Base-by-base conservation (phyloP, 2,113 vertebrate genomes). In the Andinoacara biseriatus region DNA sequence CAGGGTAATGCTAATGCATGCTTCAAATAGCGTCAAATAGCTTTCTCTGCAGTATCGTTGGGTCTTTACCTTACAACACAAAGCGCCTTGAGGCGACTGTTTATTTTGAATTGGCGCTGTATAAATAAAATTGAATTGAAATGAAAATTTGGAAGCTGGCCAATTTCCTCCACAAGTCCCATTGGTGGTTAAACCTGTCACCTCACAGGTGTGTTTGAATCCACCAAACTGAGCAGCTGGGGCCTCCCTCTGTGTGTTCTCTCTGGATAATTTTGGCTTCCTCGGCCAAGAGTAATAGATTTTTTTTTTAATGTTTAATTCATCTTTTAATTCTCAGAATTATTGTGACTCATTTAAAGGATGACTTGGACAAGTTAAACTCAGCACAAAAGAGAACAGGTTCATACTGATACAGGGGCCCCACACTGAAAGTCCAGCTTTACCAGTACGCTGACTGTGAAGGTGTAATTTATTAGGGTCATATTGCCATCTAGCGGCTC, bases 401-500 rank as follows among this genome's bases (percentile, higher is more conserved):
- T 69, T 72, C 24, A 49, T 24, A 52, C 43, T 52, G 65, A 29
- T 52, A 58, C 22, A 43, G 35, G 22, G 56, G 10, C 15, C 35
- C 35, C 33, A 43, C 56, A 2, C 2, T 61, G 58, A 10, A 15
- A 29, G 63, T 69, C 40, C 29, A 59, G 33, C 26, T 17, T 69
- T 67, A 18, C 49, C 29, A 78, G 33, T 3, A 9, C 1, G 17
- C 22, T 67, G 14, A 20, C 49, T 22, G 69, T 38, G 58, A 43
- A 26, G 13, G 8, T 33, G n/a, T 26, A 33, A 38, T 60, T 61
- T 22, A 52, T 10, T 56, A 5, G 1, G 33, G 7, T 63, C 9
- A 14, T 79, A 22, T 18, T 78, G 86, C 93, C 93, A 91, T 82
- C 92, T 93, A 82, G 85, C 84, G 91, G 90, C 67, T 22, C 0